These are phyloP conservation scores for Lydus trimaculatus DNA, from an alignment of 2,888 invertebrate species.

Conservation along the genomic window DNA sequence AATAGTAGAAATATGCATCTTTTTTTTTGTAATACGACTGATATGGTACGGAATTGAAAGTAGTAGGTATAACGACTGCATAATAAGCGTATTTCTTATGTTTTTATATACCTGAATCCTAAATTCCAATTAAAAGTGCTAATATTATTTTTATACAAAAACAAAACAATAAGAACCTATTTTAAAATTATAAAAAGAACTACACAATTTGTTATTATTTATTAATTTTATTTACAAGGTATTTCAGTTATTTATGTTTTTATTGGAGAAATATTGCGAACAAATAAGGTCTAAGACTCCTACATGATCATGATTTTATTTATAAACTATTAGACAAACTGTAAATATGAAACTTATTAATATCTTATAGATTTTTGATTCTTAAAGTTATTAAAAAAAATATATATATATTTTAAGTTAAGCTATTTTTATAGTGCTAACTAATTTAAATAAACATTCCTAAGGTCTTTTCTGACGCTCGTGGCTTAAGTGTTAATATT, in stretches of 20 bases:
- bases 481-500: neutral
- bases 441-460: neutral
- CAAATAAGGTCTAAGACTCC: neutral
- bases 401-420: neutral
- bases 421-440: neutral
- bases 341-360: neutral
- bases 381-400: neutral
- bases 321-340: neutral
- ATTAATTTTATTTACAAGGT: neutral
- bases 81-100: neutral
- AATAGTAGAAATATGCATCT: neutral
- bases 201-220: neutral
- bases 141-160: neutral
- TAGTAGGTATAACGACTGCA: neutral
- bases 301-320: neutral
- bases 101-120: neutral
- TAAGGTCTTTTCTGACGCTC: constrained; percentile 4
- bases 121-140: neutral
- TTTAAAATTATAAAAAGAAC: neutral
- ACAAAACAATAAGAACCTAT: neutral
- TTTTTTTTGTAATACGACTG: neutral
- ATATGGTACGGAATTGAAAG: no score
- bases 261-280: neutral
- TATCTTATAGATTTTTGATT: neutral
- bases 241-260: neutral